Conservation (phyloP, 2,797 vertebrate genomes). For the Bovichtus diacanthus region DNA sequence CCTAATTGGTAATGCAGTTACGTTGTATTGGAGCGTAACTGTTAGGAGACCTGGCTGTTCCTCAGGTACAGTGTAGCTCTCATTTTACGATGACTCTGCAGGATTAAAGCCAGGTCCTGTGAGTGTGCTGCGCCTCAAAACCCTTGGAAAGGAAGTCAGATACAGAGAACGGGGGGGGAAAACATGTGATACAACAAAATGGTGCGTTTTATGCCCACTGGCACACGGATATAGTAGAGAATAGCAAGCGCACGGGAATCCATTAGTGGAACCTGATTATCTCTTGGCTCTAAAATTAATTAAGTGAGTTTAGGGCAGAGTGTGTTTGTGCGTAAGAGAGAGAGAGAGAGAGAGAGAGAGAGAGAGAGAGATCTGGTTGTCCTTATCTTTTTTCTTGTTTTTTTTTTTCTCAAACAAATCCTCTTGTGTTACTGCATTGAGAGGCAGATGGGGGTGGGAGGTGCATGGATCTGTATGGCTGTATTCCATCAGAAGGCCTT, state of each 20-base stretch:
- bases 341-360: neutral
- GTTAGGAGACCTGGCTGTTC: neutral
- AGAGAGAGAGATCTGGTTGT: slow-evolving; percentile 58
- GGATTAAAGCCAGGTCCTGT: slow-evolving; percentile 61
- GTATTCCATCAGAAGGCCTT: slow-evolving; percentile 48
- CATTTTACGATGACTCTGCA: slow-evolving; percentile 71
- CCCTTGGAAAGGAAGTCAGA: slow-evolving; percentile 53
- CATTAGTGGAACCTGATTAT: slow-evolving; percentile 88
- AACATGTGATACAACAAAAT: slow-evolving; percentile 71
- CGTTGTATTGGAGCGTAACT: no score
- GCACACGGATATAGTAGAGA: slow-evolving; percentile 71
- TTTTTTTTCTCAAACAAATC: slow-evolving; percentile 70
- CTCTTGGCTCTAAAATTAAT: slow-evolving; percentile 84
- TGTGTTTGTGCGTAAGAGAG: slow-evolving; percentile 21
- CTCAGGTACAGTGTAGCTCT: slow-evolving; percentile 21
- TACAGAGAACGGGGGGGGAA: slow-evolving; percentile 33
- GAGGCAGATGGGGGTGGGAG: slow-evolving; percentile 68
- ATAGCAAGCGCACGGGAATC: slow-evolving; percentile 75
- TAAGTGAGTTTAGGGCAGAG: slow-evolving; percentile 71
- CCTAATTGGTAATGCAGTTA: no score
- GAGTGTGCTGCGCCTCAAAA: slow-evolving; percentile 33
- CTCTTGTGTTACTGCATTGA: slow-evolving; percentile 64
- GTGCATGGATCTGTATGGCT: slow-evolving; percentile 50
- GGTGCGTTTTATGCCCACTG: slow-evolving; percentile 76
- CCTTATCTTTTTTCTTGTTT: slow-evolving; percentile 47